Evolutionary conservation across 1,140 invertebrate genomes (phyloP), one percentile per base, ranked within the genome.

Genomic region (Psix sp.): DNA sequence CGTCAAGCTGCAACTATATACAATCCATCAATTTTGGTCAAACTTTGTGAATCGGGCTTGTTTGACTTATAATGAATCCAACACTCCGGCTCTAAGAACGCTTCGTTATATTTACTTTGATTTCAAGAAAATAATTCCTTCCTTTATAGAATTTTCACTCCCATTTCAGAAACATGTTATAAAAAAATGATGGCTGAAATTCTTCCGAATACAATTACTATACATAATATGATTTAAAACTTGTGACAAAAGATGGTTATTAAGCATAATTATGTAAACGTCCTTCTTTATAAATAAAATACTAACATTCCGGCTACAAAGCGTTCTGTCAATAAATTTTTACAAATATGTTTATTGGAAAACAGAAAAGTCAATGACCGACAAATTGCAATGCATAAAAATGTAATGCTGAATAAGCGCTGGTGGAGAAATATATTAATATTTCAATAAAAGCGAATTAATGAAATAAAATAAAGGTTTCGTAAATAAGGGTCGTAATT

Each of bases 391-490:
- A 43, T 35, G 62, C 49, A 33, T 67, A 74, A 74, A 74, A 74
- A 67, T 74, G 59, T 67, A 63, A 52, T 45, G 36, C 24, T 51
- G 68, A 63, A 72, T 60, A 46, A 63, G 33, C 33, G 63, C 49
- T 51, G 43, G 71, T 43, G 39, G 62, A 68, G 65, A 57, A 59
- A 65, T 62, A 67, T 45, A 67, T 68, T 68, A 68, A 68, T 62
- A 63, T 68, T 65, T 68, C 72, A 68, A 65, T 68, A 62, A 65
- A 65, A 56, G 42, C 43, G 59, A 65, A 74, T 68, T 68, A 74
- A 63, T 65, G 65, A 65, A 70, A 74, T 65, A 65, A 68, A 59
- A 74, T 70, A 59, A 74, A 63, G 59, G 70, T 74, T 59, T 65
- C 26, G 72, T 65, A 63, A 70, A 68, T 70, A 68, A 68, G 59